Evolutionary conservation across 2,888 invertebrate genomes (phyloP).

Genomic region (Xestia sexstrigata): DNA sequence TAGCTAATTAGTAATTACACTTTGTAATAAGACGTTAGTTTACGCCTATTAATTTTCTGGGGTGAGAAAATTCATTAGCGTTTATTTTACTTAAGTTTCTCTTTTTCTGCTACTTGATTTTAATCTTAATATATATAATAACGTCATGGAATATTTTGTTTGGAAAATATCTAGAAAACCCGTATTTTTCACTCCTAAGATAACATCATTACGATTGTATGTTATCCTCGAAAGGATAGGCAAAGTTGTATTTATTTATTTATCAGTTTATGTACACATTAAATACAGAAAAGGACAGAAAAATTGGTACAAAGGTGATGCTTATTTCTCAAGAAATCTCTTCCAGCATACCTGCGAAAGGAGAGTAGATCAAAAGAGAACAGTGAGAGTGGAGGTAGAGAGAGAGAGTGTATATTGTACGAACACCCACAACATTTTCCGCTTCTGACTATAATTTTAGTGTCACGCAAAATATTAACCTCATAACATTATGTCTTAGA

Average conservation of each 20-base stretch:
- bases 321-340: too few relatives aligned
- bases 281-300: too few relatives aligned
- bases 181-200: not conserved
- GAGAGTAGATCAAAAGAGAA: too few relatives aligned
- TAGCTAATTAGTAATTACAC: conserved; percentile 27
- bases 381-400: too few relatives aligned
- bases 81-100: conserved; percentile 13
- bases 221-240: not conserved
- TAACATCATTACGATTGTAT: not conserved
- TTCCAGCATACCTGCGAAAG: too few relatives aligned
- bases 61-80: conserved; percentile 30
- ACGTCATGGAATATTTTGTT: not conserved
- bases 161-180: not conserved
- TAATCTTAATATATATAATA: conserved; percentile 5
- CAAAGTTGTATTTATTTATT: not conserved
- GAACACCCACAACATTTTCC: not conserved
- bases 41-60: conserved; percentile 36
- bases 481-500: not conserved
- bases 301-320: too few relatives aligned
- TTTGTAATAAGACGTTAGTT: conserved; percentile 13
- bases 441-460: too few relatives aligned
- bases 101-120: not conserved
- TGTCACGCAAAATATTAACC: not conserved
- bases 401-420: too few relatives aligned
- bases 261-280: too few relatives aligned